Conservation (phyloP, 2,797 vertebrate genomes). For the Brachyalestes nurse region DNA sequence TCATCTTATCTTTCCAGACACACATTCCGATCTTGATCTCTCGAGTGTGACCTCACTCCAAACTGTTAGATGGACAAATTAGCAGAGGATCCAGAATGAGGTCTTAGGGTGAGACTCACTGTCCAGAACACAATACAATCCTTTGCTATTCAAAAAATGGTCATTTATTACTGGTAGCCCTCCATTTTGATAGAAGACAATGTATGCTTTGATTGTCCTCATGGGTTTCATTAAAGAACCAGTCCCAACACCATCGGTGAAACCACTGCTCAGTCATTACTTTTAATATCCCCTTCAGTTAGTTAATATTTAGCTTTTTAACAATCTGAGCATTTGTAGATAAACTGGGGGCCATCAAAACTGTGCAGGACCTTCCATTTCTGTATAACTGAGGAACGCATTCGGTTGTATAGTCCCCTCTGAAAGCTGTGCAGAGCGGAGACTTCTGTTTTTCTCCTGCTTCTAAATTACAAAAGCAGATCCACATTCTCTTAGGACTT, state of each 20-base stretch:
- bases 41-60: constrained; percentile 13
- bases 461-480: constrained; percentile 13
- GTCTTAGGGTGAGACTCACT: background rate
- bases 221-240: too few relatives aligned
- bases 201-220: background rate
- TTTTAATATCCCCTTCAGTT: too few relatives aligned
- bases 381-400: background rate
- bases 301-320: background rate
- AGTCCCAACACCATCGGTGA: background rate
- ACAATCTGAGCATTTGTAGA: background rate
- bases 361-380: background rate
- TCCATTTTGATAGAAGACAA: background rate
- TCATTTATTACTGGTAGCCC: background rate
- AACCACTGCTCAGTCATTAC: too few relatives aligned
- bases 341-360: background rate
- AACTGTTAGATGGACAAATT: constrained; percentile 23
- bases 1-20: constrained; percentile 46
- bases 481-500: constrained; percentile 11
- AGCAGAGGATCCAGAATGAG: constrained; percentile 3
- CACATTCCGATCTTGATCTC: constrained; percentile 30
- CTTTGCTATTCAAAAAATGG: background rate
- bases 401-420: background rate
- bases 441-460: background rate
- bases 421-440: background rate
- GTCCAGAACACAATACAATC: background rate